phyloP scores from a whole-genome alignment of 2,888 invertebrate genomes.

The Caenorhabditis virilis region DNA sequence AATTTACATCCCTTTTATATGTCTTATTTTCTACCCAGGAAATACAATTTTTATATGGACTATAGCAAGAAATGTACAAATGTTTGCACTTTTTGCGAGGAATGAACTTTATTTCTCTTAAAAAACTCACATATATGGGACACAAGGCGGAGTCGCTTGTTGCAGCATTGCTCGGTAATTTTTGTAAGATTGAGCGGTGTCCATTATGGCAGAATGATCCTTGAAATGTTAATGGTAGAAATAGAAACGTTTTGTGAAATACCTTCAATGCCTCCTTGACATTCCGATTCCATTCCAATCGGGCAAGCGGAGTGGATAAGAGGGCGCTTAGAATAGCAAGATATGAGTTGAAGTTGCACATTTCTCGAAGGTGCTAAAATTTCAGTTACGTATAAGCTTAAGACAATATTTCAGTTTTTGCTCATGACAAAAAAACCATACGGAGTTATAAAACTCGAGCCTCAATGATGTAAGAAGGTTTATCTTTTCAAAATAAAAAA shows the following conservation, averaged over 20 bases:
- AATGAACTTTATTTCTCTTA: no score
- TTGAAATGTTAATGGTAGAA: no score
- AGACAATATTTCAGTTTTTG: no score
- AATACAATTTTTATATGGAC: conserved; percentile 3
- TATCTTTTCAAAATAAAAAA: no score
- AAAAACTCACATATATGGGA: conserved; percentile 91
- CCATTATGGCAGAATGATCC: conserved; percentile 90
- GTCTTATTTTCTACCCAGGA: conserved; percentile 3
- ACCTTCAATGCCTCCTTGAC: conserved; percentile 63
- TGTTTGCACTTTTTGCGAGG: no score
- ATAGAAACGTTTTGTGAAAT: no score
- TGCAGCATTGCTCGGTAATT: conserved; percentile 92
- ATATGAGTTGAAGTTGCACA: conserved; percentile 98
- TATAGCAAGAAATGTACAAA: no score
- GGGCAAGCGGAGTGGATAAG: conserved; percentile 87
- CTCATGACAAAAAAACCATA: no score
- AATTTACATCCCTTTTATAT: no score
- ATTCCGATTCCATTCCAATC: conserved; percentile 77
- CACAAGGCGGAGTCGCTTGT: conserved; percentile 94
- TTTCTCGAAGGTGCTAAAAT: conserved; percentile 87
- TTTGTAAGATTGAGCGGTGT: conserved; percentile 95
- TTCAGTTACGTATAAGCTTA: no score
- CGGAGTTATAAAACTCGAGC: no score
- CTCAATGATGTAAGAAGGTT: no score
- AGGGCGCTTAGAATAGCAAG: conserved; percentile 92